A percentile compares a stretch with the other conserved stretches of the same genome.
Conservation (phyloP, 1,140 invertebrate genomes). For the Sipha flava region DNA sequence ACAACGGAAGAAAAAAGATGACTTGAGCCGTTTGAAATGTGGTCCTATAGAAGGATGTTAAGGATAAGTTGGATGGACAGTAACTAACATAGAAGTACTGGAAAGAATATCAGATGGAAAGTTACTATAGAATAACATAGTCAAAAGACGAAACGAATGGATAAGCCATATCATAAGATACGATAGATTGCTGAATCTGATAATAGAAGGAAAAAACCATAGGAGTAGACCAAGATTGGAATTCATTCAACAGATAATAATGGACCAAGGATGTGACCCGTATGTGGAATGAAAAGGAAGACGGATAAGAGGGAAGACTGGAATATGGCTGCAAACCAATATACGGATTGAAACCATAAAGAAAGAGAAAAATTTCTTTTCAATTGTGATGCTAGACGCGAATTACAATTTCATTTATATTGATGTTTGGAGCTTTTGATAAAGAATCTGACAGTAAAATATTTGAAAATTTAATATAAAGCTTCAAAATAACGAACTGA, state of each 20-base stretch:
- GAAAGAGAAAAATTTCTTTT: background rate
- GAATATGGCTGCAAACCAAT: background rate
- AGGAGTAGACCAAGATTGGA: conserved; percentile 8
- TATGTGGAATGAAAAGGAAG: background rate
- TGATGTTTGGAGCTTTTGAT: too few species aligned
- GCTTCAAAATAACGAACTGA: too few species aligned
- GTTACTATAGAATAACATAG: too few species aligned
- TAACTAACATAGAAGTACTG: background rate
- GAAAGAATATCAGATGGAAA: too few species aligned
- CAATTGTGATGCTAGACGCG: too few species aligned
- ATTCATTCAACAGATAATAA: conserved; percentile 8
- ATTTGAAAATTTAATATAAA: too few species aligned
- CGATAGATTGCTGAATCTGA: background rate
- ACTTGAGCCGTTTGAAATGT: conserved; percentile 8
- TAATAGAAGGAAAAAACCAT: background rate
- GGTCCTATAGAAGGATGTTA: background rate
- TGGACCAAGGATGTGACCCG: background rate
- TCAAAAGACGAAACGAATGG: background rate
- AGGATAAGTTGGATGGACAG: background rate
- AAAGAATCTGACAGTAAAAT: too few species aligned
- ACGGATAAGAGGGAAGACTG: background rate
- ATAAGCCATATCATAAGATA: conserved; percentile 1
- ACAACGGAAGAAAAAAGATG: background rate
- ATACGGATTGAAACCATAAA: background rate
- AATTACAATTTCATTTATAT: too few species aligned